These are phyloP conservation scores for Drosophila meridiana DNA, from an alignment of 2,888 invertebrate species.

Conservation along the genomic window DNA sequence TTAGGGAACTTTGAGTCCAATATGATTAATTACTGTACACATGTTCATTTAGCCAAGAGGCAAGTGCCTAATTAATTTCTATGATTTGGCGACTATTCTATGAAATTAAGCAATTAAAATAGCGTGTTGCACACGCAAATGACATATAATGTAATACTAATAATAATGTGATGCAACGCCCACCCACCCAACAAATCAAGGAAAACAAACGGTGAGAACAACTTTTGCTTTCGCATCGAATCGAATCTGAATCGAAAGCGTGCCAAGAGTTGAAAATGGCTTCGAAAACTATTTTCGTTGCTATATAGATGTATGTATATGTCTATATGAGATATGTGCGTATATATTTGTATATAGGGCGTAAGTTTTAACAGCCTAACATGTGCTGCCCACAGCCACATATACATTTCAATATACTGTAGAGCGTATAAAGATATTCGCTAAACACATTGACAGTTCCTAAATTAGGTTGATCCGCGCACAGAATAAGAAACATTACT, in stretches of 20 bases:
- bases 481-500: slow-evolving; percentile 46
- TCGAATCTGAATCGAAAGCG: slow-evolving; percentile 33
- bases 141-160: not conserved
- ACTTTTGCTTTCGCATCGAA: slow-evolving; percentile 45
- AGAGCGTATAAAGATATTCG: slow-evolving; percentile 34
- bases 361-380: slow-evolving; percentile 39
- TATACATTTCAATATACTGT: not conserved
- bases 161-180: slow-evolving; percentile 16
- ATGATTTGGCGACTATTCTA: slow-evolving; percentile 22
- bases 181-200: slow-evolving; percentile 16
- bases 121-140: slow-evolving; percentile 15
- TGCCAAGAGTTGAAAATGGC: slow-evolving; percentile 42
- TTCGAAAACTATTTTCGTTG: slow-evolving; percentile 31
- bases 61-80: slow-evolving; percentile 52
- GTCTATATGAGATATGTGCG: not conserved
- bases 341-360: slow-evolving; percentile 6
- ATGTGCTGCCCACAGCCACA: slow-evolving; percentile 15
- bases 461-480: slow-evolving; percentile 68
- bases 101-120: slow-evolving; percentile 48
- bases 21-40: slow-evolving; percentile 55
- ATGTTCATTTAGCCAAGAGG: slow-evolving; percentile 33
- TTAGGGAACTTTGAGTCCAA: slow-evolving; percentile 21
- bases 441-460: slow-evolving; percentile 58
- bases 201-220: slow-evolving; percentile 4
- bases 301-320: slow-evolving; percentile 13